Evolutionary conservation across 2,113 vertebrate genomes (phyloP), one percentile per base, ranked within the genome.

Genomic region (Elephantulus edwardii): DNA sequence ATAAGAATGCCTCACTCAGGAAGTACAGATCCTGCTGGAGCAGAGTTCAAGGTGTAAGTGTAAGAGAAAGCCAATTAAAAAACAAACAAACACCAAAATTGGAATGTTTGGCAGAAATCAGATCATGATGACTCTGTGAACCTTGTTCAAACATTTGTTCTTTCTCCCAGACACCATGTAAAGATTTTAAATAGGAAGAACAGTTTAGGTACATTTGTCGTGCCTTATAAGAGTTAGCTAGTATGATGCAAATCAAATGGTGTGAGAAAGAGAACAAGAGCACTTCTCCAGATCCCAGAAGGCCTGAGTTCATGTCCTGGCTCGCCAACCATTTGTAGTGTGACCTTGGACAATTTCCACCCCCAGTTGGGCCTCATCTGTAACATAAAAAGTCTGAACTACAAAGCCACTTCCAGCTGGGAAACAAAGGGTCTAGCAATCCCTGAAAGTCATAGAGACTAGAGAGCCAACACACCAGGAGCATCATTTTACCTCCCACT

Each of bases 401-500:
- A 20, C 42, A 26, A 83, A 82, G 33, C 64, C 24, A n/a, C 33
- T 92, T 91, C 74, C 19, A 71, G 17, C 83, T 84, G 40, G 54
- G 33, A 80, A 93, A 28, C 52, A 60, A 84, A 83, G 40, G 42
- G 85, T 44, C 66, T 52, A 89, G 80, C 9, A 62, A 84, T 8
- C 28, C 46, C 56, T 46, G 50, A 83, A 93, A 48, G 46, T 90
- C 80, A 3, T 8, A 46, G 50, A 71, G n/a, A 83, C 40, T 24
- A 91, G 71, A 86, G 54, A 82, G 85, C 20, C 71, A 38, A 58
- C 19, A 33, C 54, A 50, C 8, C 8, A 11, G 56, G 17, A 0
- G 48, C 84, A 62, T 87, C 92, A 88, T 95, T 83, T 93, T 86
- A 70, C n/a, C 50, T 92, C 79, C n/a, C 46, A 35, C 84, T 38